Percentiles rank a stretch among this genome's conserved stretches.
Evolutionary conservation across 2,797 vertebrate species (phyloP).

Genomic region (Helostoma temminkii): DNA sequence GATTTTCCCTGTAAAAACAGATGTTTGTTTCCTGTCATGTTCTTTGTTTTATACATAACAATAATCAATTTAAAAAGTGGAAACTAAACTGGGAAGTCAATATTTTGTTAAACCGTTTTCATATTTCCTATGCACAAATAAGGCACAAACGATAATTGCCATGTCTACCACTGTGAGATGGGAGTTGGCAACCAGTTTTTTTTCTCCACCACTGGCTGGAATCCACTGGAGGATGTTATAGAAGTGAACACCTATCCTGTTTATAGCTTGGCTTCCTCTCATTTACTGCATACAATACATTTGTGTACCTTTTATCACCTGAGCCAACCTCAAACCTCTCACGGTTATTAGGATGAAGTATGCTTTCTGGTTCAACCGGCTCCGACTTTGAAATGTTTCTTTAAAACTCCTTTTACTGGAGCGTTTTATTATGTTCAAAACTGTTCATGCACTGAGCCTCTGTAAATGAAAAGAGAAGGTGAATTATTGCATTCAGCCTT

Average conservation of each 20-base stretch:
- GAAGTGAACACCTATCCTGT: slow-evolving; percentile 76
- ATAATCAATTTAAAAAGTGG: too few species aligned
- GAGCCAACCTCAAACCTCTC: slow-evolving; percentile 9
- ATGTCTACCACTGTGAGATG: too few species aligned
- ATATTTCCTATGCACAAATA: too few species aligned
- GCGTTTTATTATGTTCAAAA: slow-evolving; percentile 41
- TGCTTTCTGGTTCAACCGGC: slow-evolving; percentile 22
- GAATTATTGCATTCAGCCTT: slow-evolving; percentile 51
- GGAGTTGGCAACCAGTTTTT: too few species aligned
- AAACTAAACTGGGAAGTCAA: too few species aligned
- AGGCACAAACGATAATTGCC: too few species aligned
- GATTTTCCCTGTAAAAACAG: too few species aligned
- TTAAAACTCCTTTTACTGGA: slow-evolving; percentile 18
- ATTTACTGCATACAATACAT: slow-evolving; percentile 37
- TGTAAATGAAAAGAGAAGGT: slow-evolving; percentile 52
- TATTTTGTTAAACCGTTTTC: too few species aligned
- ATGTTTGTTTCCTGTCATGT: too few species aligned
- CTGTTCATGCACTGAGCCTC: slow-evolving; percentile 27
- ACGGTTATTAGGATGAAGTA: slow-evolving; percentile 28
- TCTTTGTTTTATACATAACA: too few species aligned
- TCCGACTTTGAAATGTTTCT: slow-evolving; percentile 56
- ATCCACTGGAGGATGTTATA: slow-evolving; percentile 65
- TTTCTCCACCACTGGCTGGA: slow-evolving; percentile 19
- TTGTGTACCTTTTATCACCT: slow-evolving; percentile 2
- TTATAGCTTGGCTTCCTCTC: slow-evolving; percentile 51